Evolutionary conservation across 2,888 invertebrate genomes (phyloP), one percentile per base, ranked within the genome.

Genomic region (Gari tellinella): DNA sequence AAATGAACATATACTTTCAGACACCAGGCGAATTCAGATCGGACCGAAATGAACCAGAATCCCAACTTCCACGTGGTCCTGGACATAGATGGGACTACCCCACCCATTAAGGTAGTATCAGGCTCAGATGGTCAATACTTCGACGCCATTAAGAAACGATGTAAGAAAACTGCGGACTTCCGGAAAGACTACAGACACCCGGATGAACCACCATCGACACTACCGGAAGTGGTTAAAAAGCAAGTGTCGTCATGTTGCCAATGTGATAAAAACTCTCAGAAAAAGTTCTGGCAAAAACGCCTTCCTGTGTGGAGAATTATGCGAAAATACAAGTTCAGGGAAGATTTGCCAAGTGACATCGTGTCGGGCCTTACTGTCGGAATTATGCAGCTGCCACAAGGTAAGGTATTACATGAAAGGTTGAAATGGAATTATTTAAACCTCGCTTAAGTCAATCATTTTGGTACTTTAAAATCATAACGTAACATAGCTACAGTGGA

Each of bases 301-400:
- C 69, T 78, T 65, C 77, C 77, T 38, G 66, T 73, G 12, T 73
- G 62, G 63, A 51, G 66, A 43, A 78, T 73, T 31, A 72, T 91
- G 84, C 81, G 83, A 26, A 86, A 87, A 51, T 91, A 91, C 74
- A 85, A 86, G 57, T 67, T 83, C 74, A 82, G 76, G 66, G 69
- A 86, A 21, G 92, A 95, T 90, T 92, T 97, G 23, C 84, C 95
- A 0, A 94, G 94, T 17, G 97, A 98, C 92, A 84, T 96, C 49
- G 94, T 97, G 1, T 95, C 97, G 0, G 98, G 97, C 0, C 94
- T 96, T 41, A 97, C 97, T 0, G 96, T 97, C 0, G 97, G 91
- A 10, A 88, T 92, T 17, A 91, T 91, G 91, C 91, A 91, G 72
- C 87, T 92, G 15, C 92, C 92, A 15, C 92, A 92, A 83, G 93